Evolutionary conservation across 2,888 invertebrate genomes (phyloP), one percentile per base, ranked within the genome.

Genomic region (Drosophila mimetica): DNA sequence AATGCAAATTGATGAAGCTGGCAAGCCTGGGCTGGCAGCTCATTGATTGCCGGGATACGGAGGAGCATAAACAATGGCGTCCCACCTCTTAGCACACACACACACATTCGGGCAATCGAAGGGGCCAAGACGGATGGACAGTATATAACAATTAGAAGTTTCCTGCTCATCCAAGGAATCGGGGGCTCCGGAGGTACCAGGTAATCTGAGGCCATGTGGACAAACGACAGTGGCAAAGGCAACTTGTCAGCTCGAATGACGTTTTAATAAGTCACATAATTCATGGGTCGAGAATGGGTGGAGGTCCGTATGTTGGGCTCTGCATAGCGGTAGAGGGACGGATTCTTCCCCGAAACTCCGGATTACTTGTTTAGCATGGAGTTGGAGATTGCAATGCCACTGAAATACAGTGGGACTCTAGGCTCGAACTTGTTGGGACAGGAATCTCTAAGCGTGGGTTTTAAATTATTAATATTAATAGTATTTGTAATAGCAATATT

Each of bases 201-300:
- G 22, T 54, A 51, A 46, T 48, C 50, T 41, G 57, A 37, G 42
- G n/a, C 37, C 44, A 28, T 39, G 18, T 48, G 53, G 36, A 60
- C 54, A 57, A 36, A 28, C 47, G 54, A 54, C 76, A 39, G 63
- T 69, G 72, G 79, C 82, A 77, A 81, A 81, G 79, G 79, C 83
- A 81, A 80, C 84, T 82, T 86, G 86, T 88, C 87, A 78, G 87
- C 79, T 79, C 79, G 79, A 76, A 87, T 89, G 89, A 89, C 89
- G 89, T 89, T 89, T 89, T 89, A 89, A 89, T 89, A 89, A 89
- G 86, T 87, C 87, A 81, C 89, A 89, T 89, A 89, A 89, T 84
- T 89, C 86, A 89, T 88, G 86, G 75, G 32, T 57, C 61, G 64
- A 41, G 67, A 52, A 61, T 67, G 76, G 39, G 42, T 8, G 20